Base-by-base conservation (phyloP, 1,140 invertebrate species). In the Mamestra configurata region DNA sequence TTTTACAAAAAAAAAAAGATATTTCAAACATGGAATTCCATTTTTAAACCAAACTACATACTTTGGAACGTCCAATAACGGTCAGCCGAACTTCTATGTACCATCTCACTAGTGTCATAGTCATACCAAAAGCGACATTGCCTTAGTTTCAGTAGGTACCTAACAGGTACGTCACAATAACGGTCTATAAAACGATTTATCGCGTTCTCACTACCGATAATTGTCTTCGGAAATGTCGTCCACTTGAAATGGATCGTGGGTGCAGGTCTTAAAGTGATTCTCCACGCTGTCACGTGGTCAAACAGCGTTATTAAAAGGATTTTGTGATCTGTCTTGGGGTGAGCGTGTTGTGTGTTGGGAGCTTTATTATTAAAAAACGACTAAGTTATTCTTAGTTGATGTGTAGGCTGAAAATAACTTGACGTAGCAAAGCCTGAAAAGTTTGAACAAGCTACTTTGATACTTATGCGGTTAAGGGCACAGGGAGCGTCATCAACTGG, bases 111-210 rank as follows among this genome's bases (percentile, higher is more conserved):
- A 15, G 49, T 72, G 8, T 22, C n/a, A 59, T 10, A 51, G 27
- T 31, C 27, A 3, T 18, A 51, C 37, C 35, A 43, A 59, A 79
- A 89, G 84, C 85, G 89, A 92, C 91, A 91, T 88, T 86, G 84
- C 82, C 82, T 85, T 82, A 89, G 85, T 82, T 90, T 89, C 89
- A 88, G 86, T 49, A n/a, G 6, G 27, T 31, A 31, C 27, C 27
- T 5, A 31, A 31, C 27, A 31, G 13, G 43, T 55, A 57, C 51
- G 53, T 86, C 85, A 86, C 88, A 88, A 86, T 91, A 92, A 91
- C 90, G 89, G 89, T 91, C 82, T 85, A 88, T 80, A 22, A n/a
- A 70, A 76, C 84, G 88, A 93, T 91, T 93, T 93, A 93, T 93
- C 84, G 90, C 84, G 22, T 55, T 83, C 77, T 57, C 70, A 81